Percentiles rank a stretch among this genome's conserved stretches.
Conservation (phyloP, 2,797 vertebrate species). For the Melopsittacus undulatus region DNA sequence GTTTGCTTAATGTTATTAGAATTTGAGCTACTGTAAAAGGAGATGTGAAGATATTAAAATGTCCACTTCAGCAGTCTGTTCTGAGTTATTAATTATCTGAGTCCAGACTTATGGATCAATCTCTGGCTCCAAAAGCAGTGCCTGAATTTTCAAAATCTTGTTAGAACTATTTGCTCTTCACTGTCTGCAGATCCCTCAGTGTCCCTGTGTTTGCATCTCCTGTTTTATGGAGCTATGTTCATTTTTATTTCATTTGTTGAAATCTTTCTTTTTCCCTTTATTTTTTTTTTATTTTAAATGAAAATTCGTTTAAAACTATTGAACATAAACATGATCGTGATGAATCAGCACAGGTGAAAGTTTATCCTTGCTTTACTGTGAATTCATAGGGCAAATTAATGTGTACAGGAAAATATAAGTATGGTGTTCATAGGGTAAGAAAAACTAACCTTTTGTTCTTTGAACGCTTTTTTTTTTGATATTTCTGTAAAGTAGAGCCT, state of each 20-base stretch:
- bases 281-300: not conserved
- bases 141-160: not conserved
- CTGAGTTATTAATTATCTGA: not conserved
- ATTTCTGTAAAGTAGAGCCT: not conserved
- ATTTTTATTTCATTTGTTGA: not conserved
- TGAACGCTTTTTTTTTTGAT: not conserved
- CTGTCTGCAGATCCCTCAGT: not conserved
- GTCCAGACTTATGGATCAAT: not conserved
- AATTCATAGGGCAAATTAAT: not conserved
- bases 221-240: not conserved
- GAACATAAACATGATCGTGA: not conserved
- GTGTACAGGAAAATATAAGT: rapidly evolving
- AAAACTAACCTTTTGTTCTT: not conserved
- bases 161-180: not conserved
- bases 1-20: not conserved
- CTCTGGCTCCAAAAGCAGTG: not conserved
- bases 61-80: not conserved
- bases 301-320: not conserved
- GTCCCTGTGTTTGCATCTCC: not conserved
- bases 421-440: not conserved
- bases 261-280: not conserved
- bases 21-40: not conserved
- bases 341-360: not conserved
- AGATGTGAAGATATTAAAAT: not conserved
- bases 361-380: not conserved